Base-by-base conservation (phyloP, 2,888 invertebrate species). In the Panorpa germanica region DNA sequence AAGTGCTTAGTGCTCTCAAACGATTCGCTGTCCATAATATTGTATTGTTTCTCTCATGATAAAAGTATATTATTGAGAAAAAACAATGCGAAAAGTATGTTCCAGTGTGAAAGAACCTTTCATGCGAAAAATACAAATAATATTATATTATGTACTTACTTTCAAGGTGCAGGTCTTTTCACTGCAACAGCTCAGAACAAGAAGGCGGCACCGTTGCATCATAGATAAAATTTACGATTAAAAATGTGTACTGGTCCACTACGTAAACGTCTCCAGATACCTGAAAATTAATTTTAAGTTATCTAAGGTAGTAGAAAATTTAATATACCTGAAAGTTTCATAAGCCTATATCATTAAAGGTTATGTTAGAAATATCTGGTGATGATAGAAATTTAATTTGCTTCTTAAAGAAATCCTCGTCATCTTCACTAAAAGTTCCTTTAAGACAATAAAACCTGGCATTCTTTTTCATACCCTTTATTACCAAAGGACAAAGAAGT, bases 151-250 rank as follows among this genome's bases (percentile, higher is more conserved):
- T n/a, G n/a, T n/a, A 53, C 70, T 55, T 42, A 86, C 86, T 74
- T 80, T 50, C 82, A 82, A 50, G 83, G 83, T 1, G 86, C 85
- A 0, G 88, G 85, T 12, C 85, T 60, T 43, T 76, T 80, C 0
- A 78, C 63, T 18, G 81, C 73, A n/a, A 88, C 90, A 0, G 85
- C 78, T 86, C 86, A 90, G 54, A 90, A 90, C 54, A 83, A 90
- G 3, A 88, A 80, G 47, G 90, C 90, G 7, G 76, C 77, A 1
- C 86, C 88, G 25, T 80, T 78, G 22, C 90, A 48, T 90, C 88
- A 42, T 90, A 90, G 48, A 71, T 82, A 47, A 90, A 88, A 37
- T 71, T 69, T 12, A 72, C 71, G 35, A 90, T 50, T 7, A 86
- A 55, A 29, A 90, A 55, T 0, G 83, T 86, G 50, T 66, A 77